Conservation (phyloP, 2,113 vertebrate species). For the Tragelaphus scriptus region DNA sequence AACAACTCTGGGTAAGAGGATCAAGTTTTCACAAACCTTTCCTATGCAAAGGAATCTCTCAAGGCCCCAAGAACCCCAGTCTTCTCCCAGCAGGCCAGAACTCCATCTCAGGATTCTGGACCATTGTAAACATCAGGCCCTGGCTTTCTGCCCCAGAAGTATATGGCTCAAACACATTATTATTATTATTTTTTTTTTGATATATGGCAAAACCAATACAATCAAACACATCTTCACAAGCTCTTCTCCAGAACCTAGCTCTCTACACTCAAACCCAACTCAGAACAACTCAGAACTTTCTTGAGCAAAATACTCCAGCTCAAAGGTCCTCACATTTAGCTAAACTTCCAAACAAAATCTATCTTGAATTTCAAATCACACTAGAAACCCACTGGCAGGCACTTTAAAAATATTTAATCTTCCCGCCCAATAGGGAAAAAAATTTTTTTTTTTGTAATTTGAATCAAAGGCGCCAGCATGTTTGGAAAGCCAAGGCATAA, state of each 20-base stretch:
- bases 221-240: not conserved
- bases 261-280: not conserved
- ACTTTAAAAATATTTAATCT: constrained; percentile 46
- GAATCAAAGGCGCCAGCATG: constrained; percentile 21
- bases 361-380: constrained; percentile 48
- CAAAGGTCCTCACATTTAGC: not conserved
- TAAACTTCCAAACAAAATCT: constrained; percentile 44
- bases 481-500: constrained; percentile 20
- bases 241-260: not conserved
- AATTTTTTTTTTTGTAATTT: not conserved
- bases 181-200: no score
- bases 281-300: not conserved
- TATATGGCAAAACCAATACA: no score
- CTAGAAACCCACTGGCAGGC: constrained; percentile 28
- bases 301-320: not conserved
- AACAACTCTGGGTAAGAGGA: constrained; percentile 10
- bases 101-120: not conserved
- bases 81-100: not conserved
- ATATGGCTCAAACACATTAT: not conserved
- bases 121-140: not conserved
- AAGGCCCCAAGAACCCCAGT: not conserved
- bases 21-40: not conserved
- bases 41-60: not conserved
- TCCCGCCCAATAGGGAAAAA: constrained; percentile 32
- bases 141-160: not conserved